These are phyloP conservation scores for Naja naja DNA, from an alignment of 2,113 vertebrate genomes.

Conservation along the genomic window DNA sequence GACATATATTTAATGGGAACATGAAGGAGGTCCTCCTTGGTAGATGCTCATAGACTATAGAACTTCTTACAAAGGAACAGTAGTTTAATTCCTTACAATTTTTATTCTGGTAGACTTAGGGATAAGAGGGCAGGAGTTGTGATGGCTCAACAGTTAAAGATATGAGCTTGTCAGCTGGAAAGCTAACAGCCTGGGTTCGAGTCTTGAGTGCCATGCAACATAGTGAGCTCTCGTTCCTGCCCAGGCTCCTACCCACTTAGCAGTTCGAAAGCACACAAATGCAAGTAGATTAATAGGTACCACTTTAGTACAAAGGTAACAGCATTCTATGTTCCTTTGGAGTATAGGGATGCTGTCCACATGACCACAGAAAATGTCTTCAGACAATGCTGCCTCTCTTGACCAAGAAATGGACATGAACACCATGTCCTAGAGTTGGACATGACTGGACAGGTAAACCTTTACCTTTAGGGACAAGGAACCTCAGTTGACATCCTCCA, in stretches of 20 bases:
- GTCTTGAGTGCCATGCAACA: neutral
- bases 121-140: neutral
- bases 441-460: too few species aligned
- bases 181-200: neutral
- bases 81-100: neutral
- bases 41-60: neutral
- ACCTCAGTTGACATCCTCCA: neutral
- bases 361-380: neutral
- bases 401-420: neutral
- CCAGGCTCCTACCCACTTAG: neutral
- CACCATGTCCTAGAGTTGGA: neutral
- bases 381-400: neutral
- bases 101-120: neutral
- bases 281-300: neutral
- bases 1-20: neutral
- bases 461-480: neutral
- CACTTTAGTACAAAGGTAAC: neutral
- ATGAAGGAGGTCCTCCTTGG: neutral
- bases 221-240: neutral
- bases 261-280: neutral
- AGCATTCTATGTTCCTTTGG: neutral
- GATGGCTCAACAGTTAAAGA: neutral
- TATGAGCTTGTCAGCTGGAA: neutral
- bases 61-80: neutral
- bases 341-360: neutral